These are phyloP conservation scores for Acanthurus tractus DNA, from an alignment of 2,797 vertebrate genomes.

Conservation along the genomic window DNA sequence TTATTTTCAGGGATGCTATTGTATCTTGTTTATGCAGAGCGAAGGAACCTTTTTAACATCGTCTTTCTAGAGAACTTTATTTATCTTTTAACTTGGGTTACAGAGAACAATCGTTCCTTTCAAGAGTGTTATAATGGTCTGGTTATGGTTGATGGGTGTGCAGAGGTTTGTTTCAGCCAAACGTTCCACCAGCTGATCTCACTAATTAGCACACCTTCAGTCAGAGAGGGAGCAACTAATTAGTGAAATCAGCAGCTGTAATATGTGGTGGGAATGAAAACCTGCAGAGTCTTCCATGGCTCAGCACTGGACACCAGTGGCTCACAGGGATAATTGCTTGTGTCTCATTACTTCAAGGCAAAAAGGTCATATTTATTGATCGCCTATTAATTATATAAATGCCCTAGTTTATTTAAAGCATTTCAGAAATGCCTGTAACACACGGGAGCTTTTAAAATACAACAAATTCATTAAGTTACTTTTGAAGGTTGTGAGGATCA, in stretches of 20 bases:
- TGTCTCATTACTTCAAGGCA: slow-evolving; percentile 61
- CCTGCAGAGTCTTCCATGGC: slow-evolving; percentile 20
- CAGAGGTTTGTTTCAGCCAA: slow-evolving; percentile 35
- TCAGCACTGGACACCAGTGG: slow-evolving; percentile 26
- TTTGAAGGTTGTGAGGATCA: slow-evolving; percentile 25
- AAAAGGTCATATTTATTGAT: slow-evolving; percentile 65
- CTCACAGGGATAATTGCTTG: slow-evolving; percentile 53
- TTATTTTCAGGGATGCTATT: slow-evolving; percentile 35
- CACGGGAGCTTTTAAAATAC: slow-evolving; percentile 51
- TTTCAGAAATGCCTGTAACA: slow-evolving; percentile 19
- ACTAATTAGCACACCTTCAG: slow-evolving; percentile 66
- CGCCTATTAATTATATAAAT: slow-evolving; percentile 31
- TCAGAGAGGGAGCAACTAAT: slow-evolving; percentile 59
- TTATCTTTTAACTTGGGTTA: slow-evolving; percentile 36
- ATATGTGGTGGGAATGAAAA: slow-evolving; percentile 51
- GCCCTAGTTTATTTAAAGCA: slow-evolving; percentile 30
- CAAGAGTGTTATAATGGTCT: slow-evolving; percentile 17
- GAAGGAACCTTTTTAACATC: slow-evolving; percentile 23
- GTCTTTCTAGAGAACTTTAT: slow-evolving; percentile 19
- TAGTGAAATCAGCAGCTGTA: slow-evolving; percentile 53
- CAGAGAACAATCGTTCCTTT: slow-evolving; percentile 34
- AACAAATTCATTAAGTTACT: slow-evolving; percentile 55
- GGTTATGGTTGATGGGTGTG: slow-evolving; percentile 20
- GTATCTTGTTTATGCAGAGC: slow-evolving; percentile 22
- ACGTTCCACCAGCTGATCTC: slow-evolving; percentile 52